Evolutionary conservation across 92 coral and sea anemone species (phyloP).

Genomic region (Anthopleura xanthogrammica): DNA sequence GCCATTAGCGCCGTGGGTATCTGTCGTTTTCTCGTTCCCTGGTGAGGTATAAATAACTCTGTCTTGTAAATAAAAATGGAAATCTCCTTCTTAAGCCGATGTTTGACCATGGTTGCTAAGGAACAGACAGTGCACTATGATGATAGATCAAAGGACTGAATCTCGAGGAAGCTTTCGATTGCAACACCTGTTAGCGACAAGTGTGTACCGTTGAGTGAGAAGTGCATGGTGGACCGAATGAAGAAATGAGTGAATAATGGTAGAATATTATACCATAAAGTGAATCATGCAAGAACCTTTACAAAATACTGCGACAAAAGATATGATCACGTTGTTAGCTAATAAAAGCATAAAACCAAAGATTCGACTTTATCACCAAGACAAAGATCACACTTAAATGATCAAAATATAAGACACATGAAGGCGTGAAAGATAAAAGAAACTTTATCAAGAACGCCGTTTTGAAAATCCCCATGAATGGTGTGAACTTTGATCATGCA

Average conservation of each 20-base stretch:
- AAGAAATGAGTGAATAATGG: background rate
- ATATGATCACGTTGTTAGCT: too few species aligned
- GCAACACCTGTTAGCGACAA: background rate
- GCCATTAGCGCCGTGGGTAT: background rate
- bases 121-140: background rate
- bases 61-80: background rate
- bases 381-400: too few species aligned
- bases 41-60: background rate
- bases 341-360: too few species aligned
- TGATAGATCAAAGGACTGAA: background rate
- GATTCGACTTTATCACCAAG: too few species aligned
- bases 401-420: too few species aligned
- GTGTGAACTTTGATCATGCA: too few species aligned
- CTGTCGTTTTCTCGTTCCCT: background rate
- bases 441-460: too few species aligned
- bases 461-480: too few species aligned
- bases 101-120: background rate
- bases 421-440: too few species aligned
- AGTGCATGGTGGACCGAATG: background rate
- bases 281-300: too few species aligned
- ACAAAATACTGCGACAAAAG: too few species aligned
- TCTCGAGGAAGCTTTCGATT: background rate
- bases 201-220: background rate
- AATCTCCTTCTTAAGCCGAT: background rate
- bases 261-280: too few species aligned